Evolutionary conservation across 2,113 vertebrate species (phyloP).

Genomic region (Hippocampus zosterae): DNA sequence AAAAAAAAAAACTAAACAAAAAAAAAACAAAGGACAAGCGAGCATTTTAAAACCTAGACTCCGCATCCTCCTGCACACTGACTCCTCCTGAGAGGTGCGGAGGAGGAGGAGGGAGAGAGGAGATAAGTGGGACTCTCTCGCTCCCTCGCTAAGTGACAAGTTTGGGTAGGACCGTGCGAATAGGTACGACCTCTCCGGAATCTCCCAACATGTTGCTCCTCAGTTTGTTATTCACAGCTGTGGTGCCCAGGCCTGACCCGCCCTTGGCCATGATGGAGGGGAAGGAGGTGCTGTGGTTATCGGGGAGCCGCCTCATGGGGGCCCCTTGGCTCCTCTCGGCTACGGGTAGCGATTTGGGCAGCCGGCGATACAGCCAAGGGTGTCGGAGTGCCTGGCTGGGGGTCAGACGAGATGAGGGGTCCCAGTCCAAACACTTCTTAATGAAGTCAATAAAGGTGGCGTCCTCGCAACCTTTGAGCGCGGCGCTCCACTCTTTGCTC

Average conservation of each 20-base stretch:
- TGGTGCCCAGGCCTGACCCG: constrained; percentile 67
- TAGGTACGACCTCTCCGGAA: constrained; percentile 77
- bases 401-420: constrained; percentile 85
- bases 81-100: constrained; percentile 65
- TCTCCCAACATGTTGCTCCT: constrained; percentile 85
- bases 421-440: constrained; percentile 96
- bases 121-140: constrained; percentile 21
- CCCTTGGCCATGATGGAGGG: constrained; percentile 82
- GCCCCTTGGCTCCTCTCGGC: constrained; percentile 73
- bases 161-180: constrained; percentile 92
- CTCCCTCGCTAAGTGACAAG: constrained; percentile 81
- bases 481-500: constrained; percentile 87
- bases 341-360: constrained; percentile 73
- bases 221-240: constrained; percentile 83
- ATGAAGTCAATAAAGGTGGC: constrained; percentile 90
- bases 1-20: constrained; percentile 53
- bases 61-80: constrained; percentile 33
- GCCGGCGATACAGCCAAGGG: constrained; percentile 88
- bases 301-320: constrained; percentile 72
- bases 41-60: constrained; percentile 61
- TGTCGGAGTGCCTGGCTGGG: constrained; percentile 89
- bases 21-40: constrained; percentile 55
- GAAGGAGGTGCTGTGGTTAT: constrained; percentile 82
- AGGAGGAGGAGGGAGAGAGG: constrained; percentile 34
- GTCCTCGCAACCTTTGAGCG: constrained; percentile 91